Conservation (phyloP, 2,888 invertebrate genomes). For the Drosophila suboccidentalis region DNA sequence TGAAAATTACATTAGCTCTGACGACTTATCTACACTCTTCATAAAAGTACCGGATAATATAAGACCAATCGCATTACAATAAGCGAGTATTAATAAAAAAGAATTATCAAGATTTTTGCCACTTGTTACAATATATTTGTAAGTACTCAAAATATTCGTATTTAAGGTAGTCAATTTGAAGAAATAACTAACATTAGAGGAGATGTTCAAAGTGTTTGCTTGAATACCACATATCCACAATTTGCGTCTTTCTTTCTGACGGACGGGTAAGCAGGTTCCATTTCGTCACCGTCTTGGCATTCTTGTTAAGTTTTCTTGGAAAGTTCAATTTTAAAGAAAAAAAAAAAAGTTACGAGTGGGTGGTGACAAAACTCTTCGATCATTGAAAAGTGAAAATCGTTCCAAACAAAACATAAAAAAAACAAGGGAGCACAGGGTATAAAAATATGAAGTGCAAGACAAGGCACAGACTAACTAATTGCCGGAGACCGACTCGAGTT, state of each 20-base stretch:
- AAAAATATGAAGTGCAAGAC: slow-evolving; percentile 35
- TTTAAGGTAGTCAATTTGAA: no score
- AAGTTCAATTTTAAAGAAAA: slow-evolving; percentile 42
- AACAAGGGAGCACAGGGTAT: slow-evolving; percentile 17
- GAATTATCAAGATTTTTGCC: no score
- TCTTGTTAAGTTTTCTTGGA: slow-evolving; percentile 30
- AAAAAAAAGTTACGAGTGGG: slow-evolving; percentile 45
- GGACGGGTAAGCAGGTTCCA: not conserved
- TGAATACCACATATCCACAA: not conserved
- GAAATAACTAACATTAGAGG: no score
- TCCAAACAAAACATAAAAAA: slow-evolving; percentile 1
- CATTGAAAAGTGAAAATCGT: slow-evolving; percentile 45
- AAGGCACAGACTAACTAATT: slow-evolving; percentile 32
- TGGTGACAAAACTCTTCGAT: slow-evolving; percentile 38
- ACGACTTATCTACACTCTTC: no score
- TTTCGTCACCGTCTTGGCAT: not conserved
- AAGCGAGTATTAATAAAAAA: no score
- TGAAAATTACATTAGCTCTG: no score
- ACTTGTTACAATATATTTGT: no score
- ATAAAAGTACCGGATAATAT: no score
- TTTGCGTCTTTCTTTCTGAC: not conserved
- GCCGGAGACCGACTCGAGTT: slow-evolving; percentile 25
- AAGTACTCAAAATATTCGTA: no score
- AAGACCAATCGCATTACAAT: no score
- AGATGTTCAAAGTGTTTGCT: not conserved